Base-by-base conservation (phyloP, 2,113 vertebrate genomes). In the Serinus canaria region DNA sequence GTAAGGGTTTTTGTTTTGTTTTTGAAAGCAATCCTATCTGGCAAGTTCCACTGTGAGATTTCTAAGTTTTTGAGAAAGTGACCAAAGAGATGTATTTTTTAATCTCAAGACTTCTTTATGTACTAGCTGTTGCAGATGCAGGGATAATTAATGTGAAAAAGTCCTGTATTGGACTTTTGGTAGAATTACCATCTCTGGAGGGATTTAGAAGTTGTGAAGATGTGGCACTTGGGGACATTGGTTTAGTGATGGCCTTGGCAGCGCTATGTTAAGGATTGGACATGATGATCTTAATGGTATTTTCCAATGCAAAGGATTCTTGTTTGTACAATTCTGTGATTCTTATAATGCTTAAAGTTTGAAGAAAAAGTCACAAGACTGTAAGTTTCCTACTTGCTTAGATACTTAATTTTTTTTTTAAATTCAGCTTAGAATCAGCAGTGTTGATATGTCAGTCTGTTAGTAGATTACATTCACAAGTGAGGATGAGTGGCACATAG, bases 1-100 rank as follows among this genome's bases (percentile, higher is more conserved):
- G 99, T 99, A 98, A 99, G 99, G 94, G 77, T 70, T 93, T 94
- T 92, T 90, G 24, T 80, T 83, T 83, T 83, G 23, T 87, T 87
- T 52, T 90, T 80, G 82, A 93, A 91, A 88, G 24, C 49, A 83
- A 43, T 89, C 28, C 2, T 90, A 91, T 90, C 14, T 80, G 25
- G 74, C 66, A 67, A 72, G 14, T 41, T 69, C 13, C 27, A 7
- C 49, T 60, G 0, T 77, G 46, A 76, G 28, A 52, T 83, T 90
- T 72, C 28, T 50, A 21, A 56, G 1, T 33, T 83, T 79, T 58
- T 80, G 23, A n/a, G 63, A 74, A 56, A 49, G 15, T 76, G 52
- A 59, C 14, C 22, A 33, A 56, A 59, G 23, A 43, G 14, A 15
- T 12, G 15, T 55, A 7, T 52, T 68, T 92, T 81, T 83, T 64